phyloP scores from a whole-genome alignment of 2,113 vertebrate genomes.

The Manacus vitellinus region DNA sequence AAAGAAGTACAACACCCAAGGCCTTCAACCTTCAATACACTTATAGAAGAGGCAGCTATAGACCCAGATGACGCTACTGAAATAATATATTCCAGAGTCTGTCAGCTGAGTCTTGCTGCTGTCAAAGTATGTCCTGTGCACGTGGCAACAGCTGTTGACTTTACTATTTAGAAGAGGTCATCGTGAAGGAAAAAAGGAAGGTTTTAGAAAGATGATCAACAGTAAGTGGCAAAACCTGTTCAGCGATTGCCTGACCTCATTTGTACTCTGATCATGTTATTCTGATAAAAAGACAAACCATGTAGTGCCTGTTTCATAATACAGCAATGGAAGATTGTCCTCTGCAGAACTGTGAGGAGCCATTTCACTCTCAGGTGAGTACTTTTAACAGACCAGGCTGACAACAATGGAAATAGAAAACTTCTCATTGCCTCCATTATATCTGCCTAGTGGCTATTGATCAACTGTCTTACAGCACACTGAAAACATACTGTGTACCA shows the following conservation, averaged over 20 bases:
- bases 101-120: constrained; percentile 14
- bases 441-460: not conserved
- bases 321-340: not conserved
- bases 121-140: not conserved
- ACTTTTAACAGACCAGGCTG: not conserved
- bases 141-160: not conserved
- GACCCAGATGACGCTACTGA: not conserved
- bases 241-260: not conserved
- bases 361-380: not conserved
- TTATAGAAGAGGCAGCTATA: not conserved
- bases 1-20: not conserved
- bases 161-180: not conserved
- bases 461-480: not conserved
- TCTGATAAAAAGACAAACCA: not conserved
- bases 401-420: not conserved
- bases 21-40: not conserved
- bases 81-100: constrained; percentile 39
- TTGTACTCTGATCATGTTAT: not conserved
- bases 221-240: not conserved
- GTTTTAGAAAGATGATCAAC: not conserved
- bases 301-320: not conserved
- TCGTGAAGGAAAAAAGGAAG: not conserved
- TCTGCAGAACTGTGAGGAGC: not conserved
- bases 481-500: not conserved
- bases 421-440: not conserved